phyloP scores from a whole-genome alignment of 2,888 invertebrate genomes.

The Chrysina gloriosa region DNA sequence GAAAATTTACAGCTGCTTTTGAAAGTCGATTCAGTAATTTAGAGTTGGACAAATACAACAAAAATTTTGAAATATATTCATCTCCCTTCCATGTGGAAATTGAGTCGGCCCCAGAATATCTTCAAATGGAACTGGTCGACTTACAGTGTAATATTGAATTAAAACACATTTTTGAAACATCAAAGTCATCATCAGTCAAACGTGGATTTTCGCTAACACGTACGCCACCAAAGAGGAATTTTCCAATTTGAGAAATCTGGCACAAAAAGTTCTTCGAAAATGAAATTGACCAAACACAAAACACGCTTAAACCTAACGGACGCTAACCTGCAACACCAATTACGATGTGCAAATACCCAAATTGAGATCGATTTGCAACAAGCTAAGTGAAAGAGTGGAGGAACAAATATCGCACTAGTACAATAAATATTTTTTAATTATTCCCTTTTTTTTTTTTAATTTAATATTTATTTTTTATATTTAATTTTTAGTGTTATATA shows the following conservation, averaged over 20 bases:
- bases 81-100: slow-evolving; percentile 44
- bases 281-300: slow-evolving; percentile 33
- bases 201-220: slow-evolving; percentile 40
- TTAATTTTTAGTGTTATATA: too few species aligned
- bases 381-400: background rate
- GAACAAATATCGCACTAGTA: too few species aligned
- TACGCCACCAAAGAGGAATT: slow-evolving; percentile 42
- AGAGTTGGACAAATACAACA: slow-evolving; percentile 44
- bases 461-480: too few species aligned
- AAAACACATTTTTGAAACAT: slow-evolving; percentile 43
- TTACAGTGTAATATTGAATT: too few species aligned
- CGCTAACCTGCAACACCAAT: slow-evolving; percentile 43
- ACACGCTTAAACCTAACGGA: slow-evolving; percentile 40
- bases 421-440: too few species aligned
- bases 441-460: too few species aligned
- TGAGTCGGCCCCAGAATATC: slow-evolving; percentile 36
- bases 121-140: slow-evolving; percentile 36
- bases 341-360: slow-evolving; percentile 44
- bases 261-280: slow-evolving; percentile 33
- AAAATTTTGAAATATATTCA: slow-evolving; percentile 44
- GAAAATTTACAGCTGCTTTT: slow-evolving; percentile 46
- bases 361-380: slow-evolving; percentile 43
- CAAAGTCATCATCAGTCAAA: slow-evolving; percentile 41
- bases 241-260: slow-evolving; percentile 40
- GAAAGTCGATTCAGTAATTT: slow-evolving; percentile 44